These are phyloP conservation scores for Mycalesis mineus DNA, from an alignment of 2,888 invertebrate species.

Conservation along the genomic window DNA sequence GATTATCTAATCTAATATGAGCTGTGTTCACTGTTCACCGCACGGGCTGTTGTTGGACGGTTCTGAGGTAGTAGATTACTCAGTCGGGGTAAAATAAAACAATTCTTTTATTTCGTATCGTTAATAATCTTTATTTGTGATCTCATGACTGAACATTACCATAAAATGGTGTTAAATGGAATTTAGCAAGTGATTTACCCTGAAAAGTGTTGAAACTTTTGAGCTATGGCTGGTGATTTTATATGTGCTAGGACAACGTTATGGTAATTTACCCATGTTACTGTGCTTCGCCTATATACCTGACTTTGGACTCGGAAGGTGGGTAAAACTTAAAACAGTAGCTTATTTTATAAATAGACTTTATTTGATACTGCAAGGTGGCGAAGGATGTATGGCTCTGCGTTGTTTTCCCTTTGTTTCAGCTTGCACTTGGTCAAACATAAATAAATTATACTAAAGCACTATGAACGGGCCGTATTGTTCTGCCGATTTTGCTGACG, in stretches of 20 bases:
- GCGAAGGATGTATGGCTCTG: conserved; percentile 7
- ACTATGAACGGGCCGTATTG: conserved; percentile 47
- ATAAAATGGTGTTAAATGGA: conserved; percentile 44
- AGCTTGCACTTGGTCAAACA: conserved; percentile 34
- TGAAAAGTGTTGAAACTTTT: conserved; percentile 40
- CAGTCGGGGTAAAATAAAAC: conserved; percentile 39
- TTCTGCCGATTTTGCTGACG: conserved; percentile 32
- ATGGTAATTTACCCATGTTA: conserved; percentile 71
- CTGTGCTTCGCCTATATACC: conserved; percentile 72
- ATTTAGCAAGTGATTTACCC: conserved; percentile 37
- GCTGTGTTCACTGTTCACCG: background rate
- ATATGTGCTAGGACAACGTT: conserved; percentile 66
- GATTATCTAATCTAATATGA: background rate
- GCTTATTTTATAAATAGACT: conserved; percentile 31
- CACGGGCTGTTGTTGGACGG: conserved; percentile 10
- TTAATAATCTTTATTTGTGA: conserved; percentile 33
- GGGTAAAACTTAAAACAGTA: conserved; percentile 43
- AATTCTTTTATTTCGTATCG: conserved; percentile 43
- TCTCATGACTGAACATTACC: conserved; percentile 53
- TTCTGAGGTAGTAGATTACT: conserved; percentile 55
- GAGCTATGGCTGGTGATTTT: conserved; percentile 60
- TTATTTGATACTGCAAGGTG: background rate
- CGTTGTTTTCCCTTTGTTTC: conserved; percentile 24
- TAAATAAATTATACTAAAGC: conserved; percentile 49
- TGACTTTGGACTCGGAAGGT: conserved; percentile 65